Percentiles rank a stretch among this genome's conserved stretches.
phyloP scores from a whole-genome alignment of 2,888 invertebrate genomes.

The Troides oblongomaculatus region DNA sequence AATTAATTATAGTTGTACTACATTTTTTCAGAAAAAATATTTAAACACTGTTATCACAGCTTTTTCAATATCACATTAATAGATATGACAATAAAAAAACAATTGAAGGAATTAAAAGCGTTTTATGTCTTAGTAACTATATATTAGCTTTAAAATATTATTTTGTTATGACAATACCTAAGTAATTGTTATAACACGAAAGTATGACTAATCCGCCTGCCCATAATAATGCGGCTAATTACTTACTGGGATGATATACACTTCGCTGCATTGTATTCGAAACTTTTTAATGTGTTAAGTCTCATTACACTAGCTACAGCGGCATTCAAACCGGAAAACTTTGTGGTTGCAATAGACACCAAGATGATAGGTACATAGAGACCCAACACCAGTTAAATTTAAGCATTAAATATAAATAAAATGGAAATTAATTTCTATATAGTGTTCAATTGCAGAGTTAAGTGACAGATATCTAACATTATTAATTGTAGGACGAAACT shows the following conservation, averaged over 20 bases:
- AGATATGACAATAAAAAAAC: slow-evolving; percentile 18
- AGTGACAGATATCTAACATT: background rate
- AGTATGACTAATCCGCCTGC: too few species aligned
- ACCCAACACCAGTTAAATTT: too few species aligned
- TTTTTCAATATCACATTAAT: slow-evolving; percentile 29
- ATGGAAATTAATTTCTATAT: too few species aligned
- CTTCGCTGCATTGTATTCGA: too few species aligned
- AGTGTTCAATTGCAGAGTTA: background rate
- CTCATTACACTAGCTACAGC: too few species aligned
- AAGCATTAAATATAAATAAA: too few species aligned
- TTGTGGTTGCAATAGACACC: too few species aligned
- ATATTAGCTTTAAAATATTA: background rate
- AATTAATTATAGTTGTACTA: background rate
- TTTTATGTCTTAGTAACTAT: background rate
- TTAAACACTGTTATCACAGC: slow-evolving; percentile 39
- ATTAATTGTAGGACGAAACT: background rate
- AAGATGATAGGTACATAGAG: too few species aligned
- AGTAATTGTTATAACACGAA: background rate
- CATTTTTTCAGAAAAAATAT: background rate
- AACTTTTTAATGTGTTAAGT: too few species aligned
- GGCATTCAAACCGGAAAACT: too few species aligned
- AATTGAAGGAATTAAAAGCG: slow-evolving; percentile 2
- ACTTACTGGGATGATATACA: too few species aligned
- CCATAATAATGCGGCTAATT: too few species aligned
- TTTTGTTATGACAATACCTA: background rate